Percentiles rank a stretch among this genome's conserved stretches.
phyloP scores from a whole-genome alignment of 23 tunicate species.

The Diplosoma virens region DNA sequence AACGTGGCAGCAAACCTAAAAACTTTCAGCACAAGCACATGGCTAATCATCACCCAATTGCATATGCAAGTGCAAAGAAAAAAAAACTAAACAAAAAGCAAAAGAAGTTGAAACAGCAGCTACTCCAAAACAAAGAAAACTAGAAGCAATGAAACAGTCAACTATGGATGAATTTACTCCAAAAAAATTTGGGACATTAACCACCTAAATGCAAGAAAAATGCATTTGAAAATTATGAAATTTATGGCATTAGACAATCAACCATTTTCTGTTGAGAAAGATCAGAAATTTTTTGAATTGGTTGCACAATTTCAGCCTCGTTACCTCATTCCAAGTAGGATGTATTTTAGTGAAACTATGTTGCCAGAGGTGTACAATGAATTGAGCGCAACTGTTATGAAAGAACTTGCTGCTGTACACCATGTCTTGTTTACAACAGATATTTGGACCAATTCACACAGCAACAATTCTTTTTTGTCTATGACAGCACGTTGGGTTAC shows the following conservation, averaged over 20 bases:
- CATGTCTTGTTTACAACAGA: background rate
- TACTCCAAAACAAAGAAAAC: background rate
- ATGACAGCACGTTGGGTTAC: slow-evolving; percentile 4
- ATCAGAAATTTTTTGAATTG: slow-evolving; percentile 2
- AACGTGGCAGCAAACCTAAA: slow-evolving; percentile 4
- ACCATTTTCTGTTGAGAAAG: background rate
- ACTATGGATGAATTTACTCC: background rate
- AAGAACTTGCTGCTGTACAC: background rate
- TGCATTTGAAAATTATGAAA: background rate
- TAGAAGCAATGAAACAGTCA: background rate
- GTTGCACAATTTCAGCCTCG: slow-evolving; percentile 7
- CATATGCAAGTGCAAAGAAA: background rate
- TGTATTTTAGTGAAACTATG: background rate
- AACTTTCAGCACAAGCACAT: too few relatives aligned
- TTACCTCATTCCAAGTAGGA: background rate
- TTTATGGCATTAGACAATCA: slow-evolving; percentile 6
- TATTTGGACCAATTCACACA: background rate
- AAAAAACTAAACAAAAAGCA: background rate
- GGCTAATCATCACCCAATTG: background rate
- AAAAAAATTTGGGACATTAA: background rate
- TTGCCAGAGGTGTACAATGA: background rate
- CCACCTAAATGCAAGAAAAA: background rate
- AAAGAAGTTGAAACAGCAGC: background rate
- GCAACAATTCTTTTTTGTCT: background rate
- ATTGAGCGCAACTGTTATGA: background rate